Evolutionary conservation across 2,113 vertebrate species (phyloP), one percentile per base, ranked within the genome.

Genomic region (Serinus canaria): DNA sequence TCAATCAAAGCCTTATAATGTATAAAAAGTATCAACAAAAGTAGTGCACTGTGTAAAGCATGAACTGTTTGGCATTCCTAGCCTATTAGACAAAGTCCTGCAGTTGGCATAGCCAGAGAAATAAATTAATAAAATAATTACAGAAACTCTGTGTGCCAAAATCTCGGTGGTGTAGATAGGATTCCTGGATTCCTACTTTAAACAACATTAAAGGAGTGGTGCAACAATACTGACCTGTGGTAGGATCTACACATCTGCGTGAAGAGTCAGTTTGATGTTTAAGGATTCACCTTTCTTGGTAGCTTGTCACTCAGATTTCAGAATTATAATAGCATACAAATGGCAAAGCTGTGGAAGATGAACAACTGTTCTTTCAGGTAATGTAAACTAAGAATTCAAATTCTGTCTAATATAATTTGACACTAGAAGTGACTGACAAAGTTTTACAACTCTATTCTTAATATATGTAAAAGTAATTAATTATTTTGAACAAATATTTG

Each of bases 301-400:
- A 50, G 8, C 33, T 31, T 66, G 16, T 66, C 17, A 25, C 11
- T 25, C 30, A 31, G 12, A 50, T 80, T 74, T 81, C 28, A 59
- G 44, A 52, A 28, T 6, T 50, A 20, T 14, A 47, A 20, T 31
- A 58, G 8, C 0, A 0, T 24, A 20, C 4, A 59, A 37, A 11
- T 7, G 10, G 13, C 22, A 58, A 66, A 66, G 4, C 1, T 37
- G 44, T 33, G 22, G 28, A 74, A 66, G 22, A 33, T 37, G 33
- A 59, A 44, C 4, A 52, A 28, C 3, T 66, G 15, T 8, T 14
- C 15, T 44, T 87, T 83, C 20, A 83, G 10, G 30, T 74, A 35
- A 28, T 13, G 10, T 56, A 30, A 39, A 23, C 23, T 69, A 70
- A 64, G 10, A 74, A 58, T 66, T 82, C 13, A 55, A 59, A 46